Evolutionary conservation across 2,797 vertebrate genomes (phyloP).

Genomic region (Gobionotothen gibberifrons): DNA sequence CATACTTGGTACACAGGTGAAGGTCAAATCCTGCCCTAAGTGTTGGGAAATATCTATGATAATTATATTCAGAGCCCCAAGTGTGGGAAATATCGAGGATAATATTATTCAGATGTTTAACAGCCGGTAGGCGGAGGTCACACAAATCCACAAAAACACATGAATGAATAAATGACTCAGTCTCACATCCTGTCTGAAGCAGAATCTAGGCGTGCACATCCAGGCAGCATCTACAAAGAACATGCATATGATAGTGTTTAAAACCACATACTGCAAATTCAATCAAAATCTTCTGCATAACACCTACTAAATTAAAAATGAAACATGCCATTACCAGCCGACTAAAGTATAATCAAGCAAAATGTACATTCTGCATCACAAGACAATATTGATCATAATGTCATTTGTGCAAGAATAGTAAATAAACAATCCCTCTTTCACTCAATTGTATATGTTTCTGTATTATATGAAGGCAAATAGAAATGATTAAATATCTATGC

Average conservation of each 20-base stretch:
- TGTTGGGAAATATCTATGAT: slow-evolving; percentile 33
- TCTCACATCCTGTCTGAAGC: slow-evolving; percentile 43
- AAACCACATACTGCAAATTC: too few species aligned
- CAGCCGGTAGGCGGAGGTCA: slow-evolving; percentile 26
- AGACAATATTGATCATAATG: too few species aligned
- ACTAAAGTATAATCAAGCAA: too few species aligned
- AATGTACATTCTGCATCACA: too few species aligned
- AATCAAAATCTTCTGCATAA: too few species aligned
- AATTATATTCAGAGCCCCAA: slow-evolving; percentile 31
- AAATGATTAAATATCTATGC: too few species aligned
- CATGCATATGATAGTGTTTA: not conserved
- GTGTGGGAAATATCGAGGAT: slow-evolving; percentile 32
- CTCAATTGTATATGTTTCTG: too few species aligned
- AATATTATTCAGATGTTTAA: slow-evolving; percentile 42
- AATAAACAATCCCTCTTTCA: too few species aligned
- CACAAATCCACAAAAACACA: slow-evolving; percentile 31
- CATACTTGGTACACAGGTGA: not conserved
- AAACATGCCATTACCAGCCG: too few species aligned
- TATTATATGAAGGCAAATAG: too few species aligned
- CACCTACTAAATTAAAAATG: too few species aligned
- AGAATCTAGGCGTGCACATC: slow-evolving; percentile 30
- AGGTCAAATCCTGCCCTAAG: not conserved
- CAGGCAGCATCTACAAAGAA: slow-evolving; percentile 15
- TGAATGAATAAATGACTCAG: slow-evolving; percentile 33
- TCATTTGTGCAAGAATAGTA: too few species aligned